phyloP scores from a whole-genome alignment of 1,140 invertebrate species.

The Phymorhynchus buccinoides region DNA sequence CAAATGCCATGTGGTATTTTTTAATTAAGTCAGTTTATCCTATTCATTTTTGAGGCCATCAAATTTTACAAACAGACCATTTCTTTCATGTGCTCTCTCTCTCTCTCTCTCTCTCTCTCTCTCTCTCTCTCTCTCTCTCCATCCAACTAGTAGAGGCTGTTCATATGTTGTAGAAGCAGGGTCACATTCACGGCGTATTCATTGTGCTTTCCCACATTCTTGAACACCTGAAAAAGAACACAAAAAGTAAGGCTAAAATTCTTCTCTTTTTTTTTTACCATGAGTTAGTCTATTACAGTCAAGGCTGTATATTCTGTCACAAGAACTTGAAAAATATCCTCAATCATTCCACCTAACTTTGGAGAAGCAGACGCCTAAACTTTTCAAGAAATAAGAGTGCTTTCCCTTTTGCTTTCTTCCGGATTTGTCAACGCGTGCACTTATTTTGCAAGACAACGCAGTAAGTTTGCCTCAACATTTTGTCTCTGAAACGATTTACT shows the following conservation, averaged over 20 bases:
- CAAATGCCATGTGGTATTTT: too few relatives aligned
- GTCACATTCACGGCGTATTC: conserved; percentile 20
- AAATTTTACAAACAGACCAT: too few relatives aligned
- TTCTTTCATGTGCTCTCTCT: neutral
- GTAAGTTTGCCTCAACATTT: neutral
- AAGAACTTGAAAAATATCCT: too few relatives aligned
- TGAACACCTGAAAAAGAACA: neutral
- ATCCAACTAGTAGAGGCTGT: neutral
- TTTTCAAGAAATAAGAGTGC: neutral
- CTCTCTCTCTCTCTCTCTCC: neutral
- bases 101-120: conserved; percentile 13
- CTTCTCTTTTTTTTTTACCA: too few relatives aligned
- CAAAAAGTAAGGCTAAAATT: neutral
- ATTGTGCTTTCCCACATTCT: conserved; percentile 3
- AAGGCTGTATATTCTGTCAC: too few relatives aligned
- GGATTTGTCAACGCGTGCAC: neutral
- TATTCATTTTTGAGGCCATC: neutral
- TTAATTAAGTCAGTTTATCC: too few relatives aligned
- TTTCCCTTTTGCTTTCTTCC: neutral
- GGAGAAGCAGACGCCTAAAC: neutral
- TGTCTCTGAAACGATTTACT: too few relatives aligned
- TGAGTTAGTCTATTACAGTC: too few relatives aligned
- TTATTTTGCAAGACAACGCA: neutral
- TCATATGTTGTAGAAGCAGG: neutral
- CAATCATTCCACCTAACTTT: too few relatives aligned